These are phyloP conservation scores for Tychaedon coryphoeus DNA, from an alignment of 2,113 vertebrate species.

Conservation along the genomic window DNA sequence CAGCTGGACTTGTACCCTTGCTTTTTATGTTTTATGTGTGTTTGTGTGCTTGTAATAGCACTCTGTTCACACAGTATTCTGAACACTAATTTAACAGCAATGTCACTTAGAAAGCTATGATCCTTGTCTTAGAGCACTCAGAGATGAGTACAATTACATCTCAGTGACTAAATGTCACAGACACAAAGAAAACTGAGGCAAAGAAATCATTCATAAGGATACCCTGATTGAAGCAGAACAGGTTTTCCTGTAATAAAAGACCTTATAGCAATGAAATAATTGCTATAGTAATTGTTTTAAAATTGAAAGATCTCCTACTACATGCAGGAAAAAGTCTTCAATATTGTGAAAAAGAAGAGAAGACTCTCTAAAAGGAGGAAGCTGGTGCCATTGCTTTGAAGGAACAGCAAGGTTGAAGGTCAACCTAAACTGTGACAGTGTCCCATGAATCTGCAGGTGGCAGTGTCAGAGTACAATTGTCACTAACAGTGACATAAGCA, in stretches of 20 bases:
- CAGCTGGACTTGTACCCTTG: neutral
- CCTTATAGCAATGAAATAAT: neutral
- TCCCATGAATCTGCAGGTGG: neutral
- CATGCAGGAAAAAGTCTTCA: neutral
- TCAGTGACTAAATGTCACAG: neutral
- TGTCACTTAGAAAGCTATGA: neutral
- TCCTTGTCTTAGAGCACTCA: neutral
- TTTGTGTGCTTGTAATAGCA: neutral
- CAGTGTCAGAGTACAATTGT: neutral
- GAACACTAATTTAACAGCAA: neutral
- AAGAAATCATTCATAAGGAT: neutral
- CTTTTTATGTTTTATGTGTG: neutral
- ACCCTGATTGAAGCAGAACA: neutral
- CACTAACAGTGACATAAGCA: neutral
- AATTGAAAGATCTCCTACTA: neutral
- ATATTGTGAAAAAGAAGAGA: neutral
- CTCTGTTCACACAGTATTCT: neutral
- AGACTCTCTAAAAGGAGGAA: neutral
- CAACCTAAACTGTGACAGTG: neutral
- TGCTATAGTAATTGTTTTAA: too few species aligned
- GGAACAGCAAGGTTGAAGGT: neutral
- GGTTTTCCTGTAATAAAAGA: neutral
- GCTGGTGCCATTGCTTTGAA: neutral
- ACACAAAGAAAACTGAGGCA: neutral
- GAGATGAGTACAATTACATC: neutral